phyloP scores from a whole-genome alignment of 2,888 invertebrate species.

The Lysandra coridon region DNA sequence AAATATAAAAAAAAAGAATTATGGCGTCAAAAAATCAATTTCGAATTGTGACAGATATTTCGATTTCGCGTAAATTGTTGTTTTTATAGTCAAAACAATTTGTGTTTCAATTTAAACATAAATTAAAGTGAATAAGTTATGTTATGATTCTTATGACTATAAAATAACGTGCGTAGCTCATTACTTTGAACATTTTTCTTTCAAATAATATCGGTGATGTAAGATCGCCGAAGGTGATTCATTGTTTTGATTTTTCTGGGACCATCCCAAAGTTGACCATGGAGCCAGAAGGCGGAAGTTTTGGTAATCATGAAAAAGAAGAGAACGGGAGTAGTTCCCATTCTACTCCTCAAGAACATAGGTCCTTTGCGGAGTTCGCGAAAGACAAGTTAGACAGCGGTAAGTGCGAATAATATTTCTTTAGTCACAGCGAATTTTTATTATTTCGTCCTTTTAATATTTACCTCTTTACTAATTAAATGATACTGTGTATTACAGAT shows the following conservation, averaged over 20 bases:
- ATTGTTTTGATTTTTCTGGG: slow-evolving; percentile 48
- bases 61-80: slow-evolving; percentile 38
- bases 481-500: too few relatives aligned
- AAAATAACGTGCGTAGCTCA: not conserved
- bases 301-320: slow-evolving; percentile 63
- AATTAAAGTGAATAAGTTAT: not conserved
- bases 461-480: too few relatives aligned
- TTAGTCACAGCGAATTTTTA: not conserved
- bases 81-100: slow-evolving; percentile 15
- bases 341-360: slow-evolving; percentile 73
- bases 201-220: slow-evolving; percentile 74
- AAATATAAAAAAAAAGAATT: slow-evolving; percentile 45
- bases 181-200: slow-evolving; percentile 32
- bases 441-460: too few relatives aligned
- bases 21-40: slow-evolving; percentile 78
- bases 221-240: slow-evolving; percentile 65
- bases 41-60: slow-evolving; percentile 62
- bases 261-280: slow-evolving; percentile 46
- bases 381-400: slow-evolving; percentile 76
- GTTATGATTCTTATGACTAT: not conserved
- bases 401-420: slow-evolving; percentile 42
- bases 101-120: not conserved
- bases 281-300: slow-evolving; percentile 63
- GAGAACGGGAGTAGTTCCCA: slow-evolving; percentile 69
- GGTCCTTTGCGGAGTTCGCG: slow-evolving; percentile 73